A percentile compares a stretch with the other conserved stretches of the same genome.
Conservation (phyloP, 2,888 invertebrate genomes). For the Drosophila atripex region DNA sequence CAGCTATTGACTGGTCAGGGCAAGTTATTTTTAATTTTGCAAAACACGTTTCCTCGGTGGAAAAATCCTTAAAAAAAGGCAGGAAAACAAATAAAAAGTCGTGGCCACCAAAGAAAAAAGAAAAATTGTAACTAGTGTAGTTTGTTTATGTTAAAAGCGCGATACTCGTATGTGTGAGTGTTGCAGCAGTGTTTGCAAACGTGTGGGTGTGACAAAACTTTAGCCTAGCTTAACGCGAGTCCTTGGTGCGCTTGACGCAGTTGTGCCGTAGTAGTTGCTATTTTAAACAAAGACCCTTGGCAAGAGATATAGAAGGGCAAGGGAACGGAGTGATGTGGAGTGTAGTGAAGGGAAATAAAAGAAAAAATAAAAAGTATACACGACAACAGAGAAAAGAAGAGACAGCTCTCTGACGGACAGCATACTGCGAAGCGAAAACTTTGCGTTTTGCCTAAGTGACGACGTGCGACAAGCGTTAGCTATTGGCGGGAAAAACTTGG, state of each 20-base stretch:
- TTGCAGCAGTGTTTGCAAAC: constrained; percentile 26
- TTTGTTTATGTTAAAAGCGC: constrained; percentile 70
- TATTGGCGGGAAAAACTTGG: constrained; percentile 13
- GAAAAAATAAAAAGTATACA: neutral
- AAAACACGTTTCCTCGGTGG: constrained; percentile 54
- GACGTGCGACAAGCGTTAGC: constrained; percentile 73
- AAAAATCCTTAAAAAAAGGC: constrained; percentile 20
- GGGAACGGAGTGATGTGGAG: constrained; percentile 39
- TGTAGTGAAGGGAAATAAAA: neutral
- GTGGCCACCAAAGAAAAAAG: constrained; percentile 33
- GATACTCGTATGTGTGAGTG: constrained; percentile 25
- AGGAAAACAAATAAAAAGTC: constrained; percentile 39
- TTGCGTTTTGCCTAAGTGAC: constrained; percentile 69
- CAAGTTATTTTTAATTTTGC: constrained; percentile 59
- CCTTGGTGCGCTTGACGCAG: constrained; percentile 44
- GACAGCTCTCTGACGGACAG: constrained; percentile 39
- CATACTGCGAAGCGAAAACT: constrained; percentile 49
- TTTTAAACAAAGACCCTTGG: constrained; percentile 63
- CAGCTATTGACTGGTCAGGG: neutral
- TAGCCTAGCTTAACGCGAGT: constrained; percentile 63
- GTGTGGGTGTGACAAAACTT: constrained; percentile 62
- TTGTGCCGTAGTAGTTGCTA: constrained; percentile 23
- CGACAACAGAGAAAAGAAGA: neutral
- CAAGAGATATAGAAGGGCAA: constrained; percentile 30
- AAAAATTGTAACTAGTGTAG: constrained; percentile 46